Percentiles rank a stretch among this genome's conserved stretches.
These are phyloP conservation scores for Drosophila subsilvestris DNA, from an alignment of 2,888 invertebrate species.

Conservation along the genomic window DNA sequence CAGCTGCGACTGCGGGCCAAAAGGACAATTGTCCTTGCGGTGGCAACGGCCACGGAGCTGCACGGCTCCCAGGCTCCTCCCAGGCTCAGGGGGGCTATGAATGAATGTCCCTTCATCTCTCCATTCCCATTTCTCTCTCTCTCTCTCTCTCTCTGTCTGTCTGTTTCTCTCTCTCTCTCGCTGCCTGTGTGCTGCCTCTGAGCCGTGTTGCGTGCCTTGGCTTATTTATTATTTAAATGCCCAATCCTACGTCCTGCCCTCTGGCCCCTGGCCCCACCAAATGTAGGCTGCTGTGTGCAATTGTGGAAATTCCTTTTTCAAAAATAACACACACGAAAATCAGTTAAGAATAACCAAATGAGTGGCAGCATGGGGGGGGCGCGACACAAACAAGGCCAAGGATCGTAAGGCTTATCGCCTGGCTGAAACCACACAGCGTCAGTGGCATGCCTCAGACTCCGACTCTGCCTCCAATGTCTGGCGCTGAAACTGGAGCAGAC, in stretches of 20 bases:
- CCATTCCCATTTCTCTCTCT: background rate
- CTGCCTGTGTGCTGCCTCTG: constrained; percentile 11
- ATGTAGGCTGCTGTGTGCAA: constrained; percentile 54
- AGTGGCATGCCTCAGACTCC: background rate
- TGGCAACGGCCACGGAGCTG: background rate
- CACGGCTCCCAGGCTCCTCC: background rate
- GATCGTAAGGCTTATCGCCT: constrained; percentile 34
- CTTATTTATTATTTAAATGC: constrained; percentile 61
- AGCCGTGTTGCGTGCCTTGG: constrained; percentile 50
- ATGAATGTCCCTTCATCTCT: constrained; percentile 1
- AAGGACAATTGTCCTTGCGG: constrained; percentile 49
- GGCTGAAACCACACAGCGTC: background rate
- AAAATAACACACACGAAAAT: constrained; percentile 49
- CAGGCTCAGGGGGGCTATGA: constrained; percentile 12
- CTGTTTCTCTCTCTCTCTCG: background rate
- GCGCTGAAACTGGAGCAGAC: background rate
- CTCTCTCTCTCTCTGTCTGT: background rate
- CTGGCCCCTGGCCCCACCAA: background rate
- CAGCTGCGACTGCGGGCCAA: constrained; percentile 37
- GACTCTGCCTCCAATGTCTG: background rate
- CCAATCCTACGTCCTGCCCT: constrained; percentile 4
- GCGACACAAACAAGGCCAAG: constrained; percentile 36
- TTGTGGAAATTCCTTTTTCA: constrained; percentile 52
- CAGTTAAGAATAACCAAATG: constrained; percentile 54
- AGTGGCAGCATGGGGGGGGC: background rate